Evolutionary conservation across 2,888 invertebrate genomes (phyloP).

Genomic region (Acholoe squamosa): DNA sequence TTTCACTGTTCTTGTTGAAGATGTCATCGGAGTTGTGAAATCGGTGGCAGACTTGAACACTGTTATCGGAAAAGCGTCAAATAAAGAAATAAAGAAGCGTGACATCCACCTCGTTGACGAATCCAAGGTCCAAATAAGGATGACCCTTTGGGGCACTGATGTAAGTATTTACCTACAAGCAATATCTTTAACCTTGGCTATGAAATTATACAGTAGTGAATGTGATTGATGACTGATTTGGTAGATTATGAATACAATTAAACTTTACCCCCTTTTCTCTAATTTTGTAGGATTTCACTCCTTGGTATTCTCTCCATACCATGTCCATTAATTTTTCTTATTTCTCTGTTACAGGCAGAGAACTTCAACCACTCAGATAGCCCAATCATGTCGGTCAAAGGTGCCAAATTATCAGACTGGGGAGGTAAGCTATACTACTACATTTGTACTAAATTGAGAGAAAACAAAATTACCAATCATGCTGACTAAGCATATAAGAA

Average conservation of each 20-base stretch:
- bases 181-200: too few species aligned
- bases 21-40: constrained; percentile 95
- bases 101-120: constrained; percentile 94
- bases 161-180: constrained; percentile 72
- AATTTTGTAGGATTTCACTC: too few species aligned
- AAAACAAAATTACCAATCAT: too few species aligned
- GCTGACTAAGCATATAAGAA: too few species aligned
- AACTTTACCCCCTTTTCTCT: too few species aligned
- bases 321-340: not conserved
- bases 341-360: constrained; percentile 87
- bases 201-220: too few species aligned
- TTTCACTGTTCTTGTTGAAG: too few species aligned
- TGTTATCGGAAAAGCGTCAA: constrained; percentile 89
- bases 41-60: constrained; percentile 88
- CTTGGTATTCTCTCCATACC: too few species aligned
- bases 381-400: constrained; percentile 94
- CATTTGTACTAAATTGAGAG: too few species aligned
- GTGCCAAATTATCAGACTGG: constrained; percentile 93
- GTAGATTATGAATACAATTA: too few species aligned
- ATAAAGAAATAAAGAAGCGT: constrained; percentile 93
- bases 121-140: constrained; percentile 89
- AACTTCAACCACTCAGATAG: constrained; percentile 90
- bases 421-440: constrained; percentile 84
- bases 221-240: too few species aligned
- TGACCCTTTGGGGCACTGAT: constrained; percentile 95